phyloP scores from a whole-genome alignment of 2,113 vertebrate species.

The Alligator sinensis region DNA sequence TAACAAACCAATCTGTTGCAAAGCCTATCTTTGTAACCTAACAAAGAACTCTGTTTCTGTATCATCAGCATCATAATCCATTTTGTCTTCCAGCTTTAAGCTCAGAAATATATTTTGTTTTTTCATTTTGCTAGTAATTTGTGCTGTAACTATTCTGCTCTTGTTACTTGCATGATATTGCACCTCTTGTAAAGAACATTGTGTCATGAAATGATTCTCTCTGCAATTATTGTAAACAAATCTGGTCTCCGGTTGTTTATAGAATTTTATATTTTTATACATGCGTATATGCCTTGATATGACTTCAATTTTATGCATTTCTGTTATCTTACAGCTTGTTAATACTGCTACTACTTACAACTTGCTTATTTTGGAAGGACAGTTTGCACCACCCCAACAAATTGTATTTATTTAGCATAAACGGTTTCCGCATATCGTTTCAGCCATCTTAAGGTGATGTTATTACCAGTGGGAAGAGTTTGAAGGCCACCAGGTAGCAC shows the following conservation, averaged over 20 bases:
- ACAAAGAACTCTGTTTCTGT: background rate
- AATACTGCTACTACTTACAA: background rate
- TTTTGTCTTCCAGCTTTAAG: constrained; percentile 11
- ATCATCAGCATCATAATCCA: background rate
- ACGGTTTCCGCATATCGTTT: too few species aligned
- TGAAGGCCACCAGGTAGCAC: too few species aligned
- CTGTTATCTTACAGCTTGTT: constrained; percentile 9
- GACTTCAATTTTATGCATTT: background rate
- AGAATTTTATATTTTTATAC: background rate
- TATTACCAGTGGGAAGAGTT: too few species aligned
- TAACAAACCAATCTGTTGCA: background rate
- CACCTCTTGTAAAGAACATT: background rate
- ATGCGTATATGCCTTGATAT: background rate
- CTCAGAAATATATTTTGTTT: constrained; percentile 23
- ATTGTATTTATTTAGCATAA: too few species aligned
- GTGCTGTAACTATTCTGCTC: background rate
- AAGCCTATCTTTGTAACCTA: background rate
- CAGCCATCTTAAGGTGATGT: too few species aligned
- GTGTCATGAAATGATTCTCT: background rate
- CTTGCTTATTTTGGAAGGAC: background rate
- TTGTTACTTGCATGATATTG: constrained; percentile 11
- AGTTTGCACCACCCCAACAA: background rate
- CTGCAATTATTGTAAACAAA: background rate
- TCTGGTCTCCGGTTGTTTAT: background rate
- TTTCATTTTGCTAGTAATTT: background rate